Evolutionary conservation across 1,140 invertebrate genomes (phyloP).

Genomic region (Solenopsis fugax): DNA sequence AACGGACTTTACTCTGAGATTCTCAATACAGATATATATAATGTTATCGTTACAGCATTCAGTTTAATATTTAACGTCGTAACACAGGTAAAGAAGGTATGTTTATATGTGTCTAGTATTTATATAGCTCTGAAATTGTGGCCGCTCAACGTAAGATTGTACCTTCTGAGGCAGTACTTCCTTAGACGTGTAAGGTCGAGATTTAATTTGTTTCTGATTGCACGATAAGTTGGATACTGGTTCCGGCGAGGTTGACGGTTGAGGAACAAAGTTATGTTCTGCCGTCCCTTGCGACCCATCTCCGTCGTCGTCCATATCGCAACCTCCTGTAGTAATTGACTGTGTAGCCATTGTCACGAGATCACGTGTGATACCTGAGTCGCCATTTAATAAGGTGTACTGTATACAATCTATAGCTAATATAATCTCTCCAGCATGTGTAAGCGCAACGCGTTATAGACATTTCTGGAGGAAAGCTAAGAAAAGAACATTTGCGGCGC

Average conservation of each 20-base stretch:
- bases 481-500: slow-evolving; percentile 39
- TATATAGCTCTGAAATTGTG: slow-evolving; percentile 45
- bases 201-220: slow-evolving; percentile 85
- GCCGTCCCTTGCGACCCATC: slow-evolving; percentile 84
- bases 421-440: slow-evolving; percentile 61
- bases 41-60: not conserved
- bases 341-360: slow-evolving; percentile 85
- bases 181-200: slow-evolving; percentile 83
- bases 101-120: slow-evolving; percentile 52
- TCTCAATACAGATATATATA: slow-evolving; percentile 27
- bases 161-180: slow-evolving; percentile 85
- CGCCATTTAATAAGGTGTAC: slow-evolving; percentile 78
- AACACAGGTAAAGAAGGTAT: slow-evolving; percentile 39
- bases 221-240: slow-evolving; percentile 78
- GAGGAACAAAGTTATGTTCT: slow-evolving; percentile 82
- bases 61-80: slow-evolving; percentile 20
- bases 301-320: slow-evolving; percentile 84
- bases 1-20: slow-evolving; percentile 46
- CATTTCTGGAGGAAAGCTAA: slow-evolving; percentile 58
- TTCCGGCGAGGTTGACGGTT: slow-evolving; percentile 84
- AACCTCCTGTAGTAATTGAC: slow-evolving; percentile 83
- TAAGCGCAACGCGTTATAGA: slow-evolving; percentile 66
- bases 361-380: slow-evolving; percentile 87
- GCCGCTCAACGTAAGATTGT: slow-evolving; percentile 73
- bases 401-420: slow-evolving; percentile 67